A percentile compares a stretch with the other conserved stretches of the same genome.
Evolutionary conservation across 1,140 invertebrate species (phyloP).

Genomic region (Pseudomyrmex concolor): DNA sequence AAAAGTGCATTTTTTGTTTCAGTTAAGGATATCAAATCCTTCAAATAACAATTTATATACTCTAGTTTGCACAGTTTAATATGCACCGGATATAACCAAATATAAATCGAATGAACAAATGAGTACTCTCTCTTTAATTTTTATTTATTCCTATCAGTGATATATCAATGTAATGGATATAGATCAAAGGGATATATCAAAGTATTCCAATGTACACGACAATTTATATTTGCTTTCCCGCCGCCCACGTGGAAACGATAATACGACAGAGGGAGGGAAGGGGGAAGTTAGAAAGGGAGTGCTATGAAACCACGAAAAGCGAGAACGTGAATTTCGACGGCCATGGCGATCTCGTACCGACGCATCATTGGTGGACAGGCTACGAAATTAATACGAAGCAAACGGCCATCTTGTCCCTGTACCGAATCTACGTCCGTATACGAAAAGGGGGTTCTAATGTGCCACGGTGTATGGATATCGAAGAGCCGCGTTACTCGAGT

Average conservation of each 20-base stretch:
- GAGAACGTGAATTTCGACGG: slow-evolving; percentile 59
- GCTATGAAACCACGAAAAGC: slow-evolving; percentile 63
- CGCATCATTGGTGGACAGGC: slow-evolving; percentile 76
- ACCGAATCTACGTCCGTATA: slow-evolving; percentile 70
- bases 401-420: slow-evolving; percentile 81
- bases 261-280: slow-evolving; percentile 4
- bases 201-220: slow-evolving; percentile 53
- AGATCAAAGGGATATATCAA: slow-evolving; percentile 53
- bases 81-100: neutral
- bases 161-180: slow-evolving; percentile 45
- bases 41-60: neutral
- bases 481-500: slow-evolving; percentile 59
- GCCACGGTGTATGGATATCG: slow-evolving; percentile 72
- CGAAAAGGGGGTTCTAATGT: slow-evolving; percentile 75
- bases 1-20: neutral
- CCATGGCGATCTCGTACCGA: slow-evolving; percentile 71
- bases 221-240: slow-evolving; percentile 53
- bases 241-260: slow-evolving; percentile 51
- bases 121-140: slow-evolving; percentile 18
- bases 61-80: neutral
- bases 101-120: slow-evolving; percentile 23
- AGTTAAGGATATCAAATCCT: too few species aligned
- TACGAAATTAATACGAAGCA: slow-evolving; percentile 82
- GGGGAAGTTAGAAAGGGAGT: slow-evolving; percentile 49
- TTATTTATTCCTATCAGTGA: slow-evolving; percentile 20